phyloP scores from a whole-genome alignment of 2,113 vertebrate species.

The Synodontis membranacea region DNA sequence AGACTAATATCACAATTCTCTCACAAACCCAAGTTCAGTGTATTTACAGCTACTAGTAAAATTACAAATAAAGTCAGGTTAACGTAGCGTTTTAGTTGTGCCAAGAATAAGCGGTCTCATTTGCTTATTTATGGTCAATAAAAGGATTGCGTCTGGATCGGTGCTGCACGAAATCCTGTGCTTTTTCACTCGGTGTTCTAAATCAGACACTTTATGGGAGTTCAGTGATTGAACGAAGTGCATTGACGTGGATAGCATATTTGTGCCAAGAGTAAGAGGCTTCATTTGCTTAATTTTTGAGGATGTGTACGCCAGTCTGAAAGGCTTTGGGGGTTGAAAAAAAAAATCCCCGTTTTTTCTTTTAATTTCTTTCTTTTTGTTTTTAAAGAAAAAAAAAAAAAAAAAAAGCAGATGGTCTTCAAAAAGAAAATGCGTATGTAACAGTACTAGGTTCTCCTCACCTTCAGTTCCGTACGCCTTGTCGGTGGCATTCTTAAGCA shows the following conservation, averaged over 20 bases:
- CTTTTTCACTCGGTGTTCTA: background rate
- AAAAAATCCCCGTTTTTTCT: too few relatives aligned
- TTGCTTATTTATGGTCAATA: background rate
- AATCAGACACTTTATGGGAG: background rate
- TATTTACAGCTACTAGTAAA: too few relatives aligned
- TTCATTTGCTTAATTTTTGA: background rate
- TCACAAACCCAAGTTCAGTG: too few relatives aligned
- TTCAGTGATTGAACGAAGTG: background rate
- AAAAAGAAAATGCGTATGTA: background rate
- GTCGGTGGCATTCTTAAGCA: slow-evolving; percentile 80
- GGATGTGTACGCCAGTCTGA: background rate
- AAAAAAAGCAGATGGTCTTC: background rate
- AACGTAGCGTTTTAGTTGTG: background rate
- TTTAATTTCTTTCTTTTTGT: too few relatives aligned
- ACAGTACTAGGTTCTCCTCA: slow-evolving; percentile 55
- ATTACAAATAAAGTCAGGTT: background rate
- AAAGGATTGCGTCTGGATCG: background rate
- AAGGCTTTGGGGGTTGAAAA: too few relatives aligned
- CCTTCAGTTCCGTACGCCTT: slow-evolving; percentile 87
- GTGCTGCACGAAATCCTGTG: too few relatives aligned
- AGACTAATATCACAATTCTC: too few relatives aligned
- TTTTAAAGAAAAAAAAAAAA: background rate
- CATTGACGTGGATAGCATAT: background rate
- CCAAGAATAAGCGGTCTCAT: background rate
- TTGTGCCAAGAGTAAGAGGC: background rate